Conservation (phyloP, 1,140 invertebrate genomes). For the Dendrolimus punctatus region DNA sequence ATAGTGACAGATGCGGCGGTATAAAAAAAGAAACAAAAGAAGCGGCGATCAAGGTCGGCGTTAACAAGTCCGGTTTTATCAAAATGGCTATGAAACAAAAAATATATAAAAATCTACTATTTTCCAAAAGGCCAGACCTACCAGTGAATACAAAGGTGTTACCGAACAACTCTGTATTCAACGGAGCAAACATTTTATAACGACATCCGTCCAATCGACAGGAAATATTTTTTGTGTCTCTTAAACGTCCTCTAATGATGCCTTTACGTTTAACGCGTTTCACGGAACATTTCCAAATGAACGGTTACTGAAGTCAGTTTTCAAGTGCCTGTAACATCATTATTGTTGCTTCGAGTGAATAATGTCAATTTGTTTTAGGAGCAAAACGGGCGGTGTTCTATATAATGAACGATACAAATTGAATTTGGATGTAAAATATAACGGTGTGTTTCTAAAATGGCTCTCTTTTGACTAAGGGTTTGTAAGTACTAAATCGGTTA, state of each 20-base stretch:
- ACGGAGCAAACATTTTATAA: conserved; percentile 23
- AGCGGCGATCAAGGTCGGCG: no score
- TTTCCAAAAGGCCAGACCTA: background rate
- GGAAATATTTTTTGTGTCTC: conserved; percentile 19
- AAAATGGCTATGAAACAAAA: background rate
- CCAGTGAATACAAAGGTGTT: conserved; percentile 1
- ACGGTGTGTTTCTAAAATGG: no score
- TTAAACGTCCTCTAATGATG: conserved; percentile 16
- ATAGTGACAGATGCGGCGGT: no score
- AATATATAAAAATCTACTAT: background rate
- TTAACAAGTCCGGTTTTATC: no score
- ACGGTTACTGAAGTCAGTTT: conserved; percentile 17
- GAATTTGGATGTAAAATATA: no score
- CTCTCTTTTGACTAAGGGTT: no score
- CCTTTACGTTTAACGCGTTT: conserved; percentile 19
- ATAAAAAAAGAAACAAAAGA: no score
- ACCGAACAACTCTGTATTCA: conserved; percentile 11
- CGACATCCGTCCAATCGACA: conserved; percentile 19
- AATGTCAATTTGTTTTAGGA: no score
- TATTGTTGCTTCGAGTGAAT: no score
- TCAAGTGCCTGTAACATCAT: conserved; percentile 6
- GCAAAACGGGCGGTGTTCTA: no score
- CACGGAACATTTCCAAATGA: conserved; percentile 17
- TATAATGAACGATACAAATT: no score
- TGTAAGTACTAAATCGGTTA: no score